phyloP scores from a whole-genome alignment of 2,113 vertebrate species.

The Arizona elegans region DNA sequence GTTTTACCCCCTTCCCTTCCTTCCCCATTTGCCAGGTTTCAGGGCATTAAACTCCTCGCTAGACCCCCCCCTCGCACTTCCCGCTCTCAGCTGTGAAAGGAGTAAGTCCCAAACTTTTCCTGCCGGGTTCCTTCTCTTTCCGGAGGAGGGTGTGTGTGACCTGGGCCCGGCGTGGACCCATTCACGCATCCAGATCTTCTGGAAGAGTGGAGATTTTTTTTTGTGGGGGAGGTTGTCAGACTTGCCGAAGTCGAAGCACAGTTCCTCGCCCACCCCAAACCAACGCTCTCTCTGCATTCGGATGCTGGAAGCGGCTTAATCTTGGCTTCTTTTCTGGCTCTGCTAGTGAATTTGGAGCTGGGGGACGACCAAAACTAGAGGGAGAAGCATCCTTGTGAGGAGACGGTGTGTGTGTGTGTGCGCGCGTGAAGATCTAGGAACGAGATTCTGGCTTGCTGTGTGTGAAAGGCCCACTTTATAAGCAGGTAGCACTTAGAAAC shows the following conservation, averaged over 20 bases:
- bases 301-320: not conserved
- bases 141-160: no score
- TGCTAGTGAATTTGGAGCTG: not conserved
- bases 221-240: not conserved
- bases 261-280: not conserved
- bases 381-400: not conserved
- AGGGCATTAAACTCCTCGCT: conserved; percentile 10
- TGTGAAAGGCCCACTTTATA: not conserved
- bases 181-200: not conserved
- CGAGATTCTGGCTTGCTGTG: not conserved
- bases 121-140: not conserved
- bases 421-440: not conserved
- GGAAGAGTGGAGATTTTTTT: not conserved
- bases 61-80: not conserved
- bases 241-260: not conserved
- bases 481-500: conserved; percentile 20
- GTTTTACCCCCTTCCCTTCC: no score
- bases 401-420: no score
- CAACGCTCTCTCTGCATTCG: not conserved
- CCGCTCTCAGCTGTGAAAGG: not conserved
- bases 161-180: no score
- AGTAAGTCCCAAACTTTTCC: not conserved
- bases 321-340: not conserved
- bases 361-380: not conserved
- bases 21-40: not conserved